A percentile compares a stretch with the other conserved stretches of the same genome.
Conservation (phyloP, 2,797 vertebrate genomes). For the Apodemus agrarius region DNA sequence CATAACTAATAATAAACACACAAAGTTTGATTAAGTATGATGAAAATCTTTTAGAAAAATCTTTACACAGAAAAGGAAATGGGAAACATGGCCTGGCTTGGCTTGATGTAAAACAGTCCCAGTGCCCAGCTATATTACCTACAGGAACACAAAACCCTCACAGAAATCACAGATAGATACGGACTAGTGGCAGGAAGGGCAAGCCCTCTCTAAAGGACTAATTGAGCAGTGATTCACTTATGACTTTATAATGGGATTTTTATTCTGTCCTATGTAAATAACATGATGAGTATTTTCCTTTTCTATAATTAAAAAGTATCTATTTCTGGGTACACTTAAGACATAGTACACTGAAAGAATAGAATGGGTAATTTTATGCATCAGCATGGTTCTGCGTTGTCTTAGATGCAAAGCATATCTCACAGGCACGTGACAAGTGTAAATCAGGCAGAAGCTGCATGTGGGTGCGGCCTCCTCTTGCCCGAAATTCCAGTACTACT, state of each 20-base stretch:
- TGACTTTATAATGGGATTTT: neutral
- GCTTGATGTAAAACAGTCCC: neutral
- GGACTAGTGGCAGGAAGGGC: neutral
- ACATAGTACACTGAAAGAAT: neutral
- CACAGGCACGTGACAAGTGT: neutral
- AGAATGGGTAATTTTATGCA: neutral
- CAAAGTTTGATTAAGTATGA: neutral
- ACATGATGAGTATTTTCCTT: neutral
- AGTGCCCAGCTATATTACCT: neutral
- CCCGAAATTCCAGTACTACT: neutral
- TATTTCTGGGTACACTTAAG: neutral
- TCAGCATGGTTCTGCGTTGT: neutral
- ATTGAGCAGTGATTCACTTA: neutral
- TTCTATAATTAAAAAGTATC: neutral
- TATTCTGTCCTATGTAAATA: neutral
- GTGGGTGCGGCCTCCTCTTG: neutral
- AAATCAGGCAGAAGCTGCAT: neutral
- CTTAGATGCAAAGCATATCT: neutral
- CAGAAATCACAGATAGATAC: no score
- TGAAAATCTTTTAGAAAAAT: neutral
- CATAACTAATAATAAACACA: conserved; percentile 33
- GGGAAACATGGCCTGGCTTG: neutral
- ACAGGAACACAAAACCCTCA: neutral
- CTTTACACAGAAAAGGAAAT: neutral
- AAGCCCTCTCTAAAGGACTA: neutral